Evolutionary conservation across 2,113 vertebrate species (phyloP), one percentile per base, ranked within the genome.

Genomic region (Haplotaxodon microlepis): DNA sequence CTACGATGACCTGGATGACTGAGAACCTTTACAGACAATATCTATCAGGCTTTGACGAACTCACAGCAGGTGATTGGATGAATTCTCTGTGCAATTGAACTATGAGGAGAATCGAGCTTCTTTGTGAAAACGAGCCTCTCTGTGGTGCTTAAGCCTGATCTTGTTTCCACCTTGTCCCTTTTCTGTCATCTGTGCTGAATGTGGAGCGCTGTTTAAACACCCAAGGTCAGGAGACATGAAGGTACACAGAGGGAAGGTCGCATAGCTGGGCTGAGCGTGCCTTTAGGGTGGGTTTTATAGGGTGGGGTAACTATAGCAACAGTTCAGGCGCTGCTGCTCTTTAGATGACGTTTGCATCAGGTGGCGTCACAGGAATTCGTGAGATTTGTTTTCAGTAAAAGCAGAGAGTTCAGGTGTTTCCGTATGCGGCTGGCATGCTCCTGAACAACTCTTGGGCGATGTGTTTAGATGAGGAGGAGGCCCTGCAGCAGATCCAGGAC

Each of bases 281-380:
- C 79, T 53, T 45, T 8, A 50, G 21, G 36, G 61, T 1, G 5
- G 86, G 40, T 36, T 91, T 94, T 78, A 83, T n/a, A 9, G 84
- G 76, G 4, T 3, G 61, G n/a, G 24, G 92, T 92, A 17, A 83
- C 91, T 89, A 83, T 21, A 56, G 86, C 88, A 91, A 93, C 92
- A 4, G 51, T 50, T 88, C 2, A 57, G 80, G 54, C 56, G 8
- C 69, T 16, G 57, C 31, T 8, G 40, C 9, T 42, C 13, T 34
- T 91, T 76, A 88, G 86, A 66, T 54, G 29, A 42, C 17, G 8
- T 7, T n/a, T 54, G 36, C 38, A 47, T 69, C 78, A 38, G 42
- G 29, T 34, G 78, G 2, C 16, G 14, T 45, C 29, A 47, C 53
- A 21, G 57, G 24, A 4, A 59, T 56, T 14, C 1, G 7, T 9